These are phyloP conservation scores for Gephyroberyx darwinii DNA, from an alignment of 2,797 vertebrate species.

Conservation along the genomic window DNA sequence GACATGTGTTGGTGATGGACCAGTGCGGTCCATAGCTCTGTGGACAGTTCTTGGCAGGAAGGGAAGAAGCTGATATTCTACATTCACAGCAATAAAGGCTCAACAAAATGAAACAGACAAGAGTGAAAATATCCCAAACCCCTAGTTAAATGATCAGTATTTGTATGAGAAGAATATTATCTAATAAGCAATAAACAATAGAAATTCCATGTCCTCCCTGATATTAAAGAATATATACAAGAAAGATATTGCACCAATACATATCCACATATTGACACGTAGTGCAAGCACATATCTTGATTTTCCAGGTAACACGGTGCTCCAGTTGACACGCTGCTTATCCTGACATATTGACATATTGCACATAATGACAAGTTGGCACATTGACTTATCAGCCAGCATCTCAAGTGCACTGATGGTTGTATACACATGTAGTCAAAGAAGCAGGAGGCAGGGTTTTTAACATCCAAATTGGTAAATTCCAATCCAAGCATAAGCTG, in stretches of 20 bases:
- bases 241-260: no score
- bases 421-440: no score
- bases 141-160: not conserved
- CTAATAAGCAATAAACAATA: not conserved
- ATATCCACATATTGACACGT: no score
- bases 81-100: constrained; percentile 44
- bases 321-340: no score
- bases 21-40: constrained; percentile 51
- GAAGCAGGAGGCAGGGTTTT: constrained; percentile 31
- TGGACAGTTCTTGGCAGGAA: constrained; percentile 54
- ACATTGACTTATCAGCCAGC: no score
- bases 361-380: not conserved
- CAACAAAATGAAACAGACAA: constrained; percentile 11
- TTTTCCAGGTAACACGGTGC: no score
- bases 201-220: no score
- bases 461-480: not conserved
- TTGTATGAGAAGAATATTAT: not conserved
- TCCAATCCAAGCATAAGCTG: constrained; percentile 2
- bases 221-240: no score
- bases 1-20: constrained; percentile 67
- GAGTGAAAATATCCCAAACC: not conserved
- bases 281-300: no score
- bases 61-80: constrained; percentile 46
- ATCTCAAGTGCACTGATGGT: no score
- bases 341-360: not conserved